A percentile compares a stretch with the other conserved stretches of the same genome.
Conservation (phyloP, 1,140 invertebrate genomes). For the Hestina assimilis region DNA sequence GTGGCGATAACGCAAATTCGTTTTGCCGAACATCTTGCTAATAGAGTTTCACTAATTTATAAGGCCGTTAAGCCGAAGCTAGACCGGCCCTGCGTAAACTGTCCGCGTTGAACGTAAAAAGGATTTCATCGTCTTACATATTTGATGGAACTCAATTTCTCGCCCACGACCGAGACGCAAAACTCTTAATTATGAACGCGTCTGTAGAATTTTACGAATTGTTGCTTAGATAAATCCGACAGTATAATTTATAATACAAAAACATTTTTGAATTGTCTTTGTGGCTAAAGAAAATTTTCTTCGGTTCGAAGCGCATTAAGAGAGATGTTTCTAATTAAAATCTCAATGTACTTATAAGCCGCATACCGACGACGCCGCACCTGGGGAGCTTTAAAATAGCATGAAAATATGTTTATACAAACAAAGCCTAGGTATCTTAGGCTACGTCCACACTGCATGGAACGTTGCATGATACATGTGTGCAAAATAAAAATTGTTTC, state of each 20-base stretch:
- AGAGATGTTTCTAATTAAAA: constrained; percentile 68
- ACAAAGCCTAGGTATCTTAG: constrained; percentile 28
- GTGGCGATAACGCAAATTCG: constrained; percentile 77
- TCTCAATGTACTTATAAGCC: constrained; percentile 62
- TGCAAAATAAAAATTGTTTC: constrained; percentile 38
- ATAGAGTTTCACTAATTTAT: constrained; percentile 79
- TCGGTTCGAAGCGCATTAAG: constrained; percentile 48
- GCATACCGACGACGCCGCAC: constrained; percentile 48
- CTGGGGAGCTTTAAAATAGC: constrained; percentile 62
- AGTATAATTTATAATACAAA: neutral
- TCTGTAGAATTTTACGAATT: constrained; percentile 57
- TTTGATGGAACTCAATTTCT: constrained; percentile 70
- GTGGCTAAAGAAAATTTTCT: constrained; percentile 29
- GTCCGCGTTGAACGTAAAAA: constrained; percentile 68
- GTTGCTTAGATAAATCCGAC: constrained; percentile 30
- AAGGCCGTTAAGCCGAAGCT: constrained; percentile 66
- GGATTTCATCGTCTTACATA: constrained; percentile 73
- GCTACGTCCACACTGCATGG: constrained; percentile 28
- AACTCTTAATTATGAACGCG: constrained; percentile 68
- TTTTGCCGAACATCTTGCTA: constrained; percentile 75
- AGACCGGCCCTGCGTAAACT: constrained; percentile 64
- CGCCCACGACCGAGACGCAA: constrained; percentile 45
- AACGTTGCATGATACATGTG: constrained; percentile 9
- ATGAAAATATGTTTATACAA: constrained; percentile 48
- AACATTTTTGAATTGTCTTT: too few relatives aligned